Evolutionary conservation across 2,113 vertebrate species (phyloP), one percentile per base, ranked within the genome.

Genomic region (Rhinoderma darwinii): DNA sequence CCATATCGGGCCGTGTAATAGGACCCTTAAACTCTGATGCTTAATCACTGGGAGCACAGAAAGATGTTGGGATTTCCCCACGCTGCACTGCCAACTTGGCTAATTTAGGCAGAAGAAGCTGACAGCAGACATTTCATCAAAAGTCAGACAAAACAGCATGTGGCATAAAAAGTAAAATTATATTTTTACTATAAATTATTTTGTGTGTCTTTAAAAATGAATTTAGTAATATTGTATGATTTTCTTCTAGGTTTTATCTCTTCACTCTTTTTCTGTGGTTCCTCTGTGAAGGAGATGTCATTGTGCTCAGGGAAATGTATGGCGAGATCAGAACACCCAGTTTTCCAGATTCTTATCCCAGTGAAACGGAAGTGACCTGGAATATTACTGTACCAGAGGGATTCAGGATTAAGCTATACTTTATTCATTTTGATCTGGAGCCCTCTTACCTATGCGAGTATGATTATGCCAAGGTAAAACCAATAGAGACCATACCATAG

Each of bases 361-460:
- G 93, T 0, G 95, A 98, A 79, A 94, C 93, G 0, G 94, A 94
- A 83, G 89, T 94, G 50, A 93, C 91, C 0, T 99, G 98, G 98
- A 97, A 98, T 84, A 90, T 99, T 84, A 96, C 95, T 0, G 95
- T 98, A 43, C 96, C 96, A 0, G 90, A 92, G 0, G 98, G 98
- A 17, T 98, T 97, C 91, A 92, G 91, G 82, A 92, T 99, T 89
- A 94, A 91, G 82, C 94, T 99, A 15, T 97, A 97, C 91, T 99
- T 99, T 92, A 97, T 97, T 95, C 96, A 98, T 88, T 99, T 99
- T 78, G 95, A 99, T 92, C 91, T 99, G 90, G 98, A 99, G 90
- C 97, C 98, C 0, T 99, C 98, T 44, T 97, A 99, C 91, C 94
- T 97, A 89, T 99, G 98, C 89, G 96, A 99, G 94, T 99, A 99